A percentile compares a stretch with the other conserved stretches of the same genome.
These are phyloP conservation scores for Isoperla grammatica DNA, from an alignment of 2,888 invertebrate genomes.

Conservation along the genomic window DNA sequence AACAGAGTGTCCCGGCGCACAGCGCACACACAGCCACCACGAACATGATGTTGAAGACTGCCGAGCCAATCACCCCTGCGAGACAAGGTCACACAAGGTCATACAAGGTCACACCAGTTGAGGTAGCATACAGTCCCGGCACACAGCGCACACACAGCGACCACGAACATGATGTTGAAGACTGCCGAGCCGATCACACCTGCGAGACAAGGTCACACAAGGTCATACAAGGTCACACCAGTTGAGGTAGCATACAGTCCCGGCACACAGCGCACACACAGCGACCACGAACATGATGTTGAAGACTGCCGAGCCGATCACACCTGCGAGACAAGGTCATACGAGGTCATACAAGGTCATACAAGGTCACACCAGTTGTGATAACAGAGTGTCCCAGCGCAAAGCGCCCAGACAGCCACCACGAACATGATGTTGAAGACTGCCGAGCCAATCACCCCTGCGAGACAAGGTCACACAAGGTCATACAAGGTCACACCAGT, in stretches of 20 bases:
- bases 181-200: constrained; percentile 93
- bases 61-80: constrained; percentile 82
- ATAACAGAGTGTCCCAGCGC: constrained; percentile 78
- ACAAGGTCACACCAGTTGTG: constrained; percentile 97
- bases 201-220: no score
- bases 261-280: constrained; percentile 81
- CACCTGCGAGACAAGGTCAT: no score
- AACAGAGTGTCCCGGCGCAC: constrained; percentile 78
- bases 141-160: constrained; percentile 83
- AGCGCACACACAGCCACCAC: constrained; percentile 87
- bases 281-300: constrained; percentile 95
- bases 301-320: constrained; percentile 91
- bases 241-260: constrained; percentile 80
- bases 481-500: constrained; percentile 96
- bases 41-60: constrained; percentile 95
- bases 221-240: no score
- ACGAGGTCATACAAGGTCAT: no score
- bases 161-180: constrained; percentile 95
- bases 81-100: no score
- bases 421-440: constrained; percentile 97
- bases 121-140: constrained; percentile 80
- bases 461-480: no score
- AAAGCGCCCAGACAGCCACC: constrained; percentile 83
- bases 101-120: constrained; percentile 92
- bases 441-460: constrained; percentile 89